Evolutionary conservation across 1,140 invertebrate species (phyloP).

Genomic region (Drosophila equinoxialis): DNA sequence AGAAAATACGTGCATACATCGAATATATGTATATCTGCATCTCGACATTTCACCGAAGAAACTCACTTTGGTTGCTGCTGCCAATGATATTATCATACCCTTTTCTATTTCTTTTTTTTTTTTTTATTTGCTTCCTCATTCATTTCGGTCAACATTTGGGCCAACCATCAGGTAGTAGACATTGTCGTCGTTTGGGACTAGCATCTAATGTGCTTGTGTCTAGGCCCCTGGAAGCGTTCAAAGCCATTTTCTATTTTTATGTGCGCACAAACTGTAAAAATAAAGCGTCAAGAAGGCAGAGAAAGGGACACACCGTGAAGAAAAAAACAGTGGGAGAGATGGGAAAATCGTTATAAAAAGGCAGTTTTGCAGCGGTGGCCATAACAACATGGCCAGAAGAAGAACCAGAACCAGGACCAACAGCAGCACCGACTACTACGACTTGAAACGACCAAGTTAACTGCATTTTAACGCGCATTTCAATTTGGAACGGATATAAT

Average conservation of each 20-base stretch:
- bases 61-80: not conserved
- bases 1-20: not conserved
- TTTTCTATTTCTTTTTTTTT: not conserved
- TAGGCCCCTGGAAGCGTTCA: slow-evolving; percentile 54
- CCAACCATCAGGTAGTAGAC: slow-evolving; percentile 43
- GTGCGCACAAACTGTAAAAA: slow-evolving; percentile 79
- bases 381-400: slow-evolving; percentile 72
- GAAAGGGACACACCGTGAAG: slow-evolving; percentile 7
- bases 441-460: slow-evolving; percentile 76
- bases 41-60: not conserved
- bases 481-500: slow-evolving; percentile 83
- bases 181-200: slow-evolving; percentile 45
- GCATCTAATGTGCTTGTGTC: slow-evolving; percentile 69
- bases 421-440: not conserved
- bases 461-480: slow-evolving; percentile 83
- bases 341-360: slow-evolving; percentile 70
- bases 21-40: not conserved
- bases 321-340: slow-evolving; percentile 11
- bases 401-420: slow-evolving; percentile 35
- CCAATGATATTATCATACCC: slow-evolving; percentile 7
- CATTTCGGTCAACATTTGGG: slow-evolving; percentile 61
- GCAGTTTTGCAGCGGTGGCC: slow-evolving; percentile 65
- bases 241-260: slow-evolving; percentile 81
- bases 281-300: slow-evolving; percentile 50
- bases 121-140: not conserved